Base-by-base conservation (phyloP, 30 jellyfish, hydroid and myxozoan genomes). In the Hydractinia echinata region DNA sequence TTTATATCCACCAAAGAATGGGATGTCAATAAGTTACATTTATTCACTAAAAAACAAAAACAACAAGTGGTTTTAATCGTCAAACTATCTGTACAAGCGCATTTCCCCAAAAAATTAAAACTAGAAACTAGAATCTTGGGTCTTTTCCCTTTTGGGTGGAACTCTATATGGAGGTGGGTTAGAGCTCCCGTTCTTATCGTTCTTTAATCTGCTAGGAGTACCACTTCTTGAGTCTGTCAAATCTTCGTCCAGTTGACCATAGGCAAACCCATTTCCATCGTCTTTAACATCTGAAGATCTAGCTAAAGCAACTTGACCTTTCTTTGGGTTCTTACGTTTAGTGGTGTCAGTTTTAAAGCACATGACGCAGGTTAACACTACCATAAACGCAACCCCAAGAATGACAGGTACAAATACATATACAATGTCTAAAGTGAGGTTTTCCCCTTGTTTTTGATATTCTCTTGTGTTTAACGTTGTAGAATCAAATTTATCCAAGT, bases 81-180 rank as follows among this genome's bases (percentile, higher is more conserved):
- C 44, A 30, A 30, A 30, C 44, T 30, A 30, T 30, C 44, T 30
- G 44, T 30, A 30, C 44, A 30, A 30, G 44, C 44, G 44, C 44
- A 30, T 30, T 30, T 30, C 1, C 44, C 44, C 44, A 30, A 30
- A 30, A 30, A 30, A 30, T 30, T 2, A 6, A 64, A 64, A n/a
- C 39, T 64, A 64, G 74, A 64, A 64, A n/a, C 18, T 64, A n/a
- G 74, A 64, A 64, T 44, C 39, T 64, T 64, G 74, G 19, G 74
- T 6, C 39, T 64, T 44, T 64, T 64, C 7, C 19, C 74, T n/a
- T 64, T 64, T 64, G 74, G 74, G 8, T 44, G 74, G 74, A n/a
- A 51, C 74, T 64, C 44, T 64, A 51, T 64, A 64, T n/a, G 74
- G 74, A 64, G 74, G 74, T n/a, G 74, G 74, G 10, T 64, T 7